Evolutionary conservation across 2,888 invertebrate genomes (phyloP), one percentile per base, ranked within the genome.

Genomic region (Netelia melanura): DNA sequence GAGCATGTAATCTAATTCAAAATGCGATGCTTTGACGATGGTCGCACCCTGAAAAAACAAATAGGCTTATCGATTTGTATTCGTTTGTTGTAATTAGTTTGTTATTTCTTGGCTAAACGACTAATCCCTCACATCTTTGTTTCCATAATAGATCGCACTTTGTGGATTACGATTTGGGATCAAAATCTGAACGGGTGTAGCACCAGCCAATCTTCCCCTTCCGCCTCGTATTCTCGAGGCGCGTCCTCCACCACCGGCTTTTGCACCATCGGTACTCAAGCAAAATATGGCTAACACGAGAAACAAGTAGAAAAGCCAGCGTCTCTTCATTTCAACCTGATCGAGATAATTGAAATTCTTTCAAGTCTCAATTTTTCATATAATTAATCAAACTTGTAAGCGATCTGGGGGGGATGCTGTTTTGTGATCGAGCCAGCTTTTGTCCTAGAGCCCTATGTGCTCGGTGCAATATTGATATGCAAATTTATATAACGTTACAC

Each of bases 1-100:
- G 44, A 97, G 94, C 95, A 96, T 96, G 91, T 96, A 97, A 89
- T 96, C 96, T 88, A 96, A 94, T 91, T 97, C 96, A 92, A 97
- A 97, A 90, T 96, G 96, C 10, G 96, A 96, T 1, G 96, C 94
- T 91, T 96, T 96, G 1, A 95, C 95, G 71, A 97, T 96, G 91
- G 95, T 95, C n/a, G 96, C 96, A 11, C 96, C 96, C 96, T 96
- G 90, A 78, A 43, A n/a, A 43, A n/a, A 30, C n/a, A 21, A 77
- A 68, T 23, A 74, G 58, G 21, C 10, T 30, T 43, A 43, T 17
- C 38, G 14, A n/a, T 65, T 11, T 43, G 3, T 21, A 21, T 9
- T 30, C 17, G 54, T 65, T 43, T 21, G 14, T 8, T 52, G 3
- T 2, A 30, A 3, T 3, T 2, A 30, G 30, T 30, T 30, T 3